Evolutionary conservation across 2,888 invertebrate species (phyloP).

Genomic region (Pedicia rivosa): DNA sequence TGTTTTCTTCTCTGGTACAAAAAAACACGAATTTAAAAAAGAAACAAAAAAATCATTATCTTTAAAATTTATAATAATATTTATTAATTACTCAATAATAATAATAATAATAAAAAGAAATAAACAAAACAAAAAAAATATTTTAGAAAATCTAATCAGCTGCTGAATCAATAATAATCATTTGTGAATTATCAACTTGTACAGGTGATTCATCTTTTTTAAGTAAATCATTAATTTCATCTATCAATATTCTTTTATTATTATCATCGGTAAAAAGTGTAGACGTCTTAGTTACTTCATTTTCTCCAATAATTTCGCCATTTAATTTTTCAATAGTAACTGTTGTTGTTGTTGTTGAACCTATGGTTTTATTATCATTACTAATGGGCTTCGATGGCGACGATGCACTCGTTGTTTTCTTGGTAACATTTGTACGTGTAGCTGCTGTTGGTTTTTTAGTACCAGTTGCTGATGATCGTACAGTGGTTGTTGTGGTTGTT

Average conservation of each 20-base stretch:
- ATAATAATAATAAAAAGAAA: slow-evolving; percentile 2
- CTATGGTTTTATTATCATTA: slow-evolving; percentile 2
- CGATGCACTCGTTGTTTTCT: slow-evolving; percentile 2
- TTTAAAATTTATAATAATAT: no score
- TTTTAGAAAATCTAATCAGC: slow-evolving; percentile 8
- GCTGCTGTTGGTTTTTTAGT: slow-evolving; percentile 4
- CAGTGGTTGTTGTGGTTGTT: slow-evolving; percentile 4
- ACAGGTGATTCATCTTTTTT: background rate
- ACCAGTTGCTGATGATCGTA: background rate
- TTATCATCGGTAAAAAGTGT: background rate
- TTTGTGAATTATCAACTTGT: slow-evolving; percentile 5
- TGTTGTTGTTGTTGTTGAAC: slow-evolving; percentile 1
- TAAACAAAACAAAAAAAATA: background rate
- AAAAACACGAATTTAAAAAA: no score
- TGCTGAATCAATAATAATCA: slow-evolving; percentile 8
- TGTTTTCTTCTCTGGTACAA: no score
- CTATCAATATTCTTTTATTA: background rate
- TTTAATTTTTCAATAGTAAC: slow-evolving; percentile 3
- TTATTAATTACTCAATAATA: no score
- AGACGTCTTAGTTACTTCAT: background rate
- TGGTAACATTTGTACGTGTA: slow-evolving; percentile 3
- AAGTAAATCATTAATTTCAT: background rate
- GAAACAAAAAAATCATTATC: no score
- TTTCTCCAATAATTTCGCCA: slow-evolving; percentile 5
- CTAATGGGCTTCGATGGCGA: slow-evolving; percentile 1